Evolutionary conservation across 2,888 invertebrate genomes (phyloP).

Genomic region (Chesias legatella): DNA sequence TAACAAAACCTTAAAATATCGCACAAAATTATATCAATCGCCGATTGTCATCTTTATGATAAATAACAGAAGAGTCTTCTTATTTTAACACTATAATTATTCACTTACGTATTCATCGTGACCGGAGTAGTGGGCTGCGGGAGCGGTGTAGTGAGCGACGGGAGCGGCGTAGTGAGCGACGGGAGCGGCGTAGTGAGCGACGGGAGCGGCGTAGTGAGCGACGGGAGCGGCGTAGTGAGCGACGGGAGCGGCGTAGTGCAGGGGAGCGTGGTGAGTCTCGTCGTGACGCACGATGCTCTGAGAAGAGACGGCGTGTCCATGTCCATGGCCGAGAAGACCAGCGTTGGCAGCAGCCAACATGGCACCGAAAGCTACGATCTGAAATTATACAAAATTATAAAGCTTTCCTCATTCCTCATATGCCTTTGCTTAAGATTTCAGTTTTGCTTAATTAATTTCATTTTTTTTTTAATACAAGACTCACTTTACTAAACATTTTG

Average conservation of each 20-base stretch:
- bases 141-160: constrained; percentile 35
- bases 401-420: not conserved
- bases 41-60: not conserved
- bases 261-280: constrained; percentile 36
- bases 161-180: constrained; percentile 40
- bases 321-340: constrained; percentile 50
- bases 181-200: constrained; percentile 35
- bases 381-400: constrained; percentile 18
- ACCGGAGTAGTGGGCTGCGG: constrained; percentile 35
- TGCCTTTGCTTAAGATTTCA: not conserved
- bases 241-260: constrained; percentile 33
- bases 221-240: constrained; percentile 35
- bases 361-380: constrained; percentile 65
- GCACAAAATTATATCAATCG: not conserved
- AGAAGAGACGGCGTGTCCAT: constrained; percentile 56
- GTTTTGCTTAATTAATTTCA: not conserved
- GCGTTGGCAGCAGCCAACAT: constrained; percentile 67
- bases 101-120: constrained; percentile 40
- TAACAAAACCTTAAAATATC: not conserved
- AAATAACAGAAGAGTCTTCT: not conserved
- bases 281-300: constrained; percentile 63
- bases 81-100: not conserved
- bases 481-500: constrained; percentile 21
- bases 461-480: not conserved
- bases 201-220: constrained; percentile 35